A percentile compares a stretch with the other conserved stretches of the same genome.
phyloP scores from a whole-genome alignment of 1,140 invertebrate species.

The Cepaea nemoralis region DNA sequence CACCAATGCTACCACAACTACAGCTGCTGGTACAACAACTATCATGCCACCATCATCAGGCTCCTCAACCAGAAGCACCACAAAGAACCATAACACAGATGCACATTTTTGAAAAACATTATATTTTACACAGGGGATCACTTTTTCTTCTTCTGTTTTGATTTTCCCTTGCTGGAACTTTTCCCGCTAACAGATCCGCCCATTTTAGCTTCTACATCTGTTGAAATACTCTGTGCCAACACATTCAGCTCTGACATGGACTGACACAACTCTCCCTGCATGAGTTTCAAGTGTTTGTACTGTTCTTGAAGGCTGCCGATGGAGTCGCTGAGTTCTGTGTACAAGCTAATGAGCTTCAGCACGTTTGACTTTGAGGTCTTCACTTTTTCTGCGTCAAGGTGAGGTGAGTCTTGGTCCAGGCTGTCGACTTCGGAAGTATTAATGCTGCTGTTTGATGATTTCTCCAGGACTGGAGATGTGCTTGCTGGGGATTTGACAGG shows the following conservation, averaged over 20 bases:
- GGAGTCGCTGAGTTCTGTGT: background rate
- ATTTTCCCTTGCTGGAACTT: background rate
- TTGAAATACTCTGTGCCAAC: background rate
- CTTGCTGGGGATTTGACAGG: no score
- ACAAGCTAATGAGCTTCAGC: background rate
- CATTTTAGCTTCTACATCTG: background rate
- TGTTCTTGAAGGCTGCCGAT: background rate
- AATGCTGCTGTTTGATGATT: background rate
- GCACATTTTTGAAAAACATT: no score
- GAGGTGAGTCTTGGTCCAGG: background rate
- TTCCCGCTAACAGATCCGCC: background rate
- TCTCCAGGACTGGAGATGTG: background rate
- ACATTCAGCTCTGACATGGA: background rate
- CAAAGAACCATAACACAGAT: no score
- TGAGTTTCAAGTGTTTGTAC: background rate
- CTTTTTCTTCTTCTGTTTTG: background rate
- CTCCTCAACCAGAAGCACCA: no score
- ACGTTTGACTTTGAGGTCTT: background rate
- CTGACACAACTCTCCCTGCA: background rate
- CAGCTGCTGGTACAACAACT: no score
- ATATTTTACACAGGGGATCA: background rate
- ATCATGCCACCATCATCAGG: no score
- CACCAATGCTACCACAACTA: no score
- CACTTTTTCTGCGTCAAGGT: background rate
- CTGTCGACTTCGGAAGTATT: background rate